Percentiles rank a stretch among this genome's conserved stretches.
These are phyloP conservation scores for Montipora cactus DNA, from an alignment of 64 coral and sea anemone species.

Conservation along the genomic window DNA sequence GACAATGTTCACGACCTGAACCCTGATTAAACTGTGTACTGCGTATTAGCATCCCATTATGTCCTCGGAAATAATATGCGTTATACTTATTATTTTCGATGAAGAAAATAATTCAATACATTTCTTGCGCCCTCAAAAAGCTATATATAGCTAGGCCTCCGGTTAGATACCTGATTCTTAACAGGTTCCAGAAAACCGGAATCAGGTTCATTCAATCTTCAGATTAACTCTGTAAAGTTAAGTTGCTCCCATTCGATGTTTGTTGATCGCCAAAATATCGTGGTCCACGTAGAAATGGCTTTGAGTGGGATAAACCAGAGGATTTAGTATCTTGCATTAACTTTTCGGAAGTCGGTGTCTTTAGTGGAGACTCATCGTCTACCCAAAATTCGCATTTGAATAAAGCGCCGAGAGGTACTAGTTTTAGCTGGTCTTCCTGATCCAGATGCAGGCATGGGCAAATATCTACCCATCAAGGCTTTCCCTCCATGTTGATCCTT, in stretches of 20 bases:
- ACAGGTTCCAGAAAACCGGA: not conserved
- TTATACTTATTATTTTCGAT: too few species aligned
- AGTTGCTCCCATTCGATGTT: not conserved
- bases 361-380: not conserved
- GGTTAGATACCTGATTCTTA: too few species aligned
- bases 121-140: too few species aligned
- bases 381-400: conserved; percentile 35
- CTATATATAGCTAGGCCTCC: too few species aligned
- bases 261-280: not conserved
- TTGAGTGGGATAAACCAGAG: not conserved
- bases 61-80: too few species aligned
- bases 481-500: not conserved
- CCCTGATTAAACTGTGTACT: too few species aligned
- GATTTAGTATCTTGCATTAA: not conserved
- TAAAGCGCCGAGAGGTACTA: conserved; percentile 5
- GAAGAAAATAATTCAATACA: too few species aligned
- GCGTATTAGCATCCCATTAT: too few species aligned
- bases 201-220: not conserved
- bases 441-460: not conserved
- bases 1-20: too few species aligned
- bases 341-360: too few species aligned
- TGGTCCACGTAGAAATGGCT: not conserved
- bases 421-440: not conserved
- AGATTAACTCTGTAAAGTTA: not conserved
- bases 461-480: not conserved